Conservation (phyloP, 2,113 vertebrate genomes). For the Prunella himalayana region DNA sequence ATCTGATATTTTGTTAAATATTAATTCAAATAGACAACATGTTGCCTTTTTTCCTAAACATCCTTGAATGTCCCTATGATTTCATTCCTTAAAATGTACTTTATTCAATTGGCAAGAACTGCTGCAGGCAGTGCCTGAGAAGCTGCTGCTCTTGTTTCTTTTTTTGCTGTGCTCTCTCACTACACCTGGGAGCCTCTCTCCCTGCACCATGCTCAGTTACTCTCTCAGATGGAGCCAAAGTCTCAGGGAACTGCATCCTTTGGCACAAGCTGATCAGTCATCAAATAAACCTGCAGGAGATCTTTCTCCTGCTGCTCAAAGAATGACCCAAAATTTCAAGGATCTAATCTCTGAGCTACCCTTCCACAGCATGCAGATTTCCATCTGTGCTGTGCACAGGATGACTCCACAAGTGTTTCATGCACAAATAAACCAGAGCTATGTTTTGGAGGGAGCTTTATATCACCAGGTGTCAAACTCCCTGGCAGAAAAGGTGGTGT, state of each 20-base stretch:
- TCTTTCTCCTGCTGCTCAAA: neutral
- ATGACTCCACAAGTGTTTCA: neutral
- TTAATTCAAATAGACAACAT: neutral
- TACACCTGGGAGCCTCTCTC: neutral
- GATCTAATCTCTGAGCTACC: neutral
- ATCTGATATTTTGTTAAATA: neutral
- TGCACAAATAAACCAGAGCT: neutral
- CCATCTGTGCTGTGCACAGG: neutral
- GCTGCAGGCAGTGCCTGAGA: neutral
- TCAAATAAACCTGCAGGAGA: neutral
- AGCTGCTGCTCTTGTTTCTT: neutral
- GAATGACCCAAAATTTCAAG: neutral
- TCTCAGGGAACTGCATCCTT: neutral
- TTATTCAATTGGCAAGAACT: neutral
- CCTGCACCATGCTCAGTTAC: neutral
- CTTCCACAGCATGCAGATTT: rapidly evolving
- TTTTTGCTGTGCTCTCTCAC: neutral
- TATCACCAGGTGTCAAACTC: neutral
- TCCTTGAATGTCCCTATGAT: neutral
- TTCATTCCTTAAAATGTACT: neutral
- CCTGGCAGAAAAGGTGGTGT: neutral
- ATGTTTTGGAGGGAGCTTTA: neutral
- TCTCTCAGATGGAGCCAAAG: neutral
- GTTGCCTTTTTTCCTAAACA: neutral
- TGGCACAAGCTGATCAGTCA: neutral